phyloP scores from a whole-genome alignment of 1,140 invertebrate species.

The Idris sp. region DNA sequence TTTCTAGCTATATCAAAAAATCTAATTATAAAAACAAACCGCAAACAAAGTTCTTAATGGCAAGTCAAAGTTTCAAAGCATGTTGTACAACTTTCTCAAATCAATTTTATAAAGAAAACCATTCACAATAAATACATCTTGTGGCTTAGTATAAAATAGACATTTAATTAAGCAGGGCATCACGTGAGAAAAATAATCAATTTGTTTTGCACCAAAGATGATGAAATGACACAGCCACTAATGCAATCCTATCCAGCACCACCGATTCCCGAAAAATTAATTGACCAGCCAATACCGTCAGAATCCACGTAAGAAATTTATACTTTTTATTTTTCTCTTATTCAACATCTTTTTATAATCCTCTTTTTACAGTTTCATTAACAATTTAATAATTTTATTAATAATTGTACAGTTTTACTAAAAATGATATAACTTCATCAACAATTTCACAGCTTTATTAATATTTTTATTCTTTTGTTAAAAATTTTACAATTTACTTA shows the following conservation, averaged over 20 bases:
- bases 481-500: too few relatives aligned
- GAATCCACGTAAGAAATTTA: slow-evolving; percentile 88
- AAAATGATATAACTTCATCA: too few relatives aligned
- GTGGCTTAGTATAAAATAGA: slow-evolving; percentile 5
- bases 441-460: too few relatives aligned
- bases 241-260: slow-evolving; percentile 84
- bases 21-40: slow-evolving; percentile 34
- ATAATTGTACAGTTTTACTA: too few relatives aligned
- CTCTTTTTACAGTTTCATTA: too few relatives aligned
- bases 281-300: slow-evolving; percentile 84
- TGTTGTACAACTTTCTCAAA: slow-evolving; percentile 9
- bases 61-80: slow-evolving; percentile 22
- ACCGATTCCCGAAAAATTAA: slow-evolving; percentile 82
- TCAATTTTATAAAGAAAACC: slow-evolving; percentile 26
- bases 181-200: slow-evolving; percentile 27
- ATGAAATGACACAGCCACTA: slow-evolving; percentile 81
- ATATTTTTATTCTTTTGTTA: too few relatives aligned
- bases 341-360: too few relatives aligned
- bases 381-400: too few relatives aligned
- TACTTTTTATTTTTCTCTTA: too few relatives aligned
- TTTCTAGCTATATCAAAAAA: slow-evolving; percentile 11
- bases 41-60: slow-evolving; percentile 39
- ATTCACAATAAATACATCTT: slow-evolving; percentile 18
- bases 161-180: slow-evolving; percentile 34
- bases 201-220: slow-evolving; percentile 61